Base-by-base conservation (phyloP, 1,140 invertebrate genomes). In the Euwallacea fornicatus region DNA sequence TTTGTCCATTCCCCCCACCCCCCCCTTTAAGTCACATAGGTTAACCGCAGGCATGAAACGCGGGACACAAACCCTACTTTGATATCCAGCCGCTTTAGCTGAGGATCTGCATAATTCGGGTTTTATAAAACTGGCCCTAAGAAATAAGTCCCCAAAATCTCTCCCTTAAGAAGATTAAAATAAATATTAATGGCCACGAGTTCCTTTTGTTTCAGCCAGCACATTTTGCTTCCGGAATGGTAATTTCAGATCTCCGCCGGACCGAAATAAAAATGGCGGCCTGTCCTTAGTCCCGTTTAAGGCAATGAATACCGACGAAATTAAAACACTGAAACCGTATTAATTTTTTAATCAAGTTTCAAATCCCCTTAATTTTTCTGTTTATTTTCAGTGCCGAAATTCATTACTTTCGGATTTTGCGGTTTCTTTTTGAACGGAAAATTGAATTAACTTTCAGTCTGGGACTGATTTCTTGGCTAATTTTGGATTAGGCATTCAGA, bases 331-430 rank as follows among this genome's bases (percentile, higher is more conserved):
- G 54, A 13, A 56, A 56, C 54, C n/a, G 16, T 56, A 56, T 56
- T 56, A 56, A 56, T 56, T 56, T 56, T 56, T 56, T 56, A 56
- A 56, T 56, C 54, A 15, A 56, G 3, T 56, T 56, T 56, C 54
- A 13, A 56, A 56, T 56, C 16, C 54, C 8, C 16, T 56, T 56
- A n/a, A 58, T 66, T 50, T 50, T 50, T 50, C 46, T 50, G 46
- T 50, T 50, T 50, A 50, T 50, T 50, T 13, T 50, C 46, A 13
- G 9, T 11, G 13, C 13, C 9, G 46, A 50, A 50, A 50, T 50
- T 50, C 46, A 50, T 50, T 50, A 50, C 46, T 50, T 50, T 50
- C 9, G 46, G 13, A 50, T 50, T 13, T 50, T 50, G 21, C 21
- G 21, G 21, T 33, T 33, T 33, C 21, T 33, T 33, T 33, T 4